Conservation (phyloP, 2,113 vertebrate genomes). For the Phasianus colchicus region DNA sequence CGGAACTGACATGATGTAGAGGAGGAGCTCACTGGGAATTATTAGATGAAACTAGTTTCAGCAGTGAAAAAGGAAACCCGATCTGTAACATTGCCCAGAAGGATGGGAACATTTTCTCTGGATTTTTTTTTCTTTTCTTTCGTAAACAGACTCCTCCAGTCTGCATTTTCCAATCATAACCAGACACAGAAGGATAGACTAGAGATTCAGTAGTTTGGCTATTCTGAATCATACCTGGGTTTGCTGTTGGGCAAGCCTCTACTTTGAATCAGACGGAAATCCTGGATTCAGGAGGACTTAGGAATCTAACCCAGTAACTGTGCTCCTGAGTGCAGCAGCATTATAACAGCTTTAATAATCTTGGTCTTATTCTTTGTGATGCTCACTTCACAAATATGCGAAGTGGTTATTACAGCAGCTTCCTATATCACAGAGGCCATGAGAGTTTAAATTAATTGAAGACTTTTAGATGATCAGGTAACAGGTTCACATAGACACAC, state of each 20-base stretch:
- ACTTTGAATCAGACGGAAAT: not conserved
- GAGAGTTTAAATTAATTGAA: not conserved
- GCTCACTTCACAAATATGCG: not conserved
- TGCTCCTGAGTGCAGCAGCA: not conserved
- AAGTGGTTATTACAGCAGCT: not conserved
- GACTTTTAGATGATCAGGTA: not conserved
- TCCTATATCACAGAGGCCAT: not conserved
- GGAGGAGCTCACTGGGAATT: not conserved
- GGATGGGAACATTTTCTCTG: not conserved
- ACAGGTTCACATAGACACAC: not conserved
- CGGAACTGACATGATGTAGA: accelerated
- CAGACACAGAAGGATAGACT: not conserved
- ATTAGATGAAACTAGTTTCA: not conserved
- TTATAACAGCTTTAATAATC: not conserved
- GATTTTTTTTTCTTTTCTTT: no score
- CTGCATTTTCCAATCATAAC: not conserved
- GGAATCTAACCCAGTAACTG: not conserved
- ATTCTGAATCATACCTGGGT: not conserved
- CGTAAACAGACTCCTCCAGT: not conserved
- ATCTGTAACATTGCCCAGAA: not conserved
- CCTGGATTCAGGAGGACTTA: not conserved
- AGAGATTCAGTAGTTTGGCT: not conserved
- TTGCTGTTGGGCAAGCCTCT: not conserved
- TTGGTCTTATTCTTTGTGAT: not conserved
- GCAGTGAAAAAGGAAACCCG: not conserved